Evolutionary conservation across 2,113 vertebrate species (phyloP), one percentile per base, ranked within the genome.

Genomic region (Trichomycterus rosablanca): DNA sequence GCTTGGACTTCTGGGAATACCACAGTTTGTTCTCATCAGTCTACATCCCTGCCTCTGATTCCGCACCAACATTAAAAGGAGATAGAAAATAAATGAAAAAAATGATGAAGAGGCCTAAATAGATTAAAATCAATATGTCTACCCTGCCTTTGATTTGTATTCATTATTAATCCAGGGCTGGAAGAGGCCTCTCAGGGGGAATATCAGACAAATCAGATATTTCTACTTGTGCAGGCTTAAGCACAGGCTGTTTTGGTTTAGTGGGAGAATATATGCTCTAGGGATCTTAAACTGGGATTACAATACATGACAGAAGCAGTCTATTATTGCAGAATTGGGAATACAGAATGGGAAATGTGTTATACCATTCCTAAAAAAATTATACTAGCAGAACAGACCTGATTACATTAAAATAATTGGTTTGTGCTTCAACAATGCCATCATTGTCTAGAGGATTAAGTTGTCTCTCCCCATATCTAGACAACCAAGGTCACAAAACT

Each of bases 91-190:
- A 70, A 68, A 62, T 52, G 52, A 59, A 51, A 56, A 34, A 22
- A 34, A 49, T 15, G 20, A 23, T 26, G 30, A 32, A 42, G 35
- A 67, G 22, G 22, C 73, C 74, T 76, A 67, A 77, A 80, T 72
- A 76, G 66, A 77, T 77, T 66, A 43, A 73, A 77, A 84, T 82
- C 78, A 77, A 79, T 78, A 77, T 14, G 12, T 74, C 75, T 63
- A 63, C 51, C 71, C 51, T 52, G 55, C 61, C 63, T 68, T 63
- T 71, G 69, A 72, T 18, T 71, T 60, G 28, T n/a, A 46, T 73
- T 72, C 66, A 77, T 77, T 76, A 81, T 74, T 75, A 71, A 82
- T 77, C 64, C 76, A 32, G 14, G 55, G 40, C 55, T 59, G 42
- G 50, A 34, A 58, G 67, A 61, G 65, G 57, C 56, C 64, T 78